phyloP scores from a whole-genome alignment of 2,797 vertebrate genomes.

The Alca torda region DNA sequence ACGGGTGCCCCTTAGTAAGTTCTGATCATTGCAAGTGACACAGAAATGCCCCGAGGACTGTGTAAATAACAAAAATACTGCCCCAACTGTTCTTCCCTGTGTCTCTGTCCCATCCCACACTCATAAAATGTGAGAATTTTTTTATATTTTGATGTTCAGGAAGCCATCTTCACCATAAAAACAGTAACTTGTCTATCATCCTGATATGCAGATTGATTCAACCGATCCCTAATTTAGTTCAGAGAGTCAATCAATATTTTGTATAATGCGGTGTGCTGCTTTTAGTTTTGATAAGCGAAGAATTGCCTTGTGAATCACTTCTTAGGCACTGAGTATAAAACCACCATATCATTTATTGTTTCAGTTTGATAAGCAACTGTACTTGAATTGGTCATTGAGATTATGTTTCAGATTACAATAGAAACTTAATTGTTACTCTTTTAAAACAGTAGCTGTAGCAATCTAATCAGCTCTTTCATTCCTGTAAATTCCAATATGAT shows the following conservation, averaged over 20 bases:
- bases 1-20: background rate
- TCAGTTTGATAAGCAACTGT: background rate
- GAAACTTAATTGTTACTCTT: background rate
- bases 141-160: background rate
- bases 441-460: background rate
- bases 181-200: background rate
- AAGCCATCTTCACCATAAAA: background rate
- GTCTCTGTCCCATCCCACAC: background rate
- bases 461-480: background rate
- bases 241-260: conserved; percentile 19
- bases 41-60: background rate
- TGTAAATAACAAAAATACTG: background rate
- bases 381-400: conserved; percentile 18
- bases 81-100: background rate
- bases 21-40: background rate
- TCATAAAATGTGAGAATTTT: background rate
- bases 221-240: conserved; percentile 21
- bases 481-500: background rate
- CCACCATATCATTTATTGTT: background rate
- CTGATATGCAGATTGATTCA: background rate
- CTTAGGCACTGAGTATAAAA: background rate
- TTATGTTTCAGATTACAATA: background rate
- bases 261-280: background rate
- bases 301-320: conserved; percentile 1
- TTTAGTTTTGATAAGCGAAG: conserved; percentile 33